A percentile compares a stretch with the other conserved stretches of the same genome.
Conservation (phyloP, 2,888 invertebrate species). For the Chrysolina oricalcia region DNA sequence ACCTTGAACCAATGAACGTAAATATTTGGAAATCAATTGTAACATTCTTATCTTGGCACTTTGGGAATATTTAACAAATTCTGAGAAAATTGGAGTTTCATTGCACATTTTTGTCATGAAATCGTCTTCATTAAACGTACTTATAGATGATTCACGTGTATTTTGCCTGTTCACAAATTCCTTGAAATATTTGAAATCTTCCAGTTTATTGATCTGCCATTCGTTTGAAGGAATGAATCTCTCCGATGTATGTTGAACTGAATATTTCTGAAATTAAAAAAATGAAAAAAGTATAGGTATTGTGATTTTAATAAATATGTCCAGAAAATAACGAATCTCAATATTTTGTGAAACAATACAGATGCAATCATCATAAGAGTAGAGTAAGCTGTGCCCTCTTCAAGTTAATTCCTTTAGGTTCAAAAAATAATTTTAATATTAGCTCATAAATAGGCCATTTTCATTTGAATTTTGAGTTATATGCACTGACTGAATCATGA, state of each 20-base stretch:
- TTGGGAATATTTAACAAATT: constrained; percentile 59
- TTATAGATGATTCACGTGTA: constrained; percentile 46
- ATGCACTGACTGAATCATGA: no score
- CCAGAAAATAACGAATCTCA: no score
- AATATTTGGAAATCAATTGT: constrained; percentile 58
- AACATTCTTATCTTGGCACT: constrained; percentile 61
- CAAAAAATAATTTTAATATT: no score
- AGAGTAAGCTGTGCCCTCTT: no score
- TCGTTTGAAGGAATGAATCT: constrained; percentile 72
- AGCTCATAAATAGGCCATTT: no score
- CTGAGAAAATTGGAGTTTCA: constrained; percentile 60
- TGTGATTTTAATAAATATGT: no score
- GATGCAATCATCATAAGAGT: no score
- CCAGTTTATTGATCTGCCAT: constrained; percentile 82
- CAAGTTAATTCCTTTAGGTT: no score
- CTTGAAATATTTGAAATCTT: constrained; percentile 79
- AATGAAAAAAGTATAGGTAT: not conserved
- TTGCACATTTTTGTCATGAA: constrained; percentile 53
- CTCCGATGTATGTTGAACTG: constrained; percentile 2
- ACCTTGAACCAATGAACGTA: constrained; percentile 55
- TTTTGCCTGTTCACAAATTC: constrained; percentile 57
- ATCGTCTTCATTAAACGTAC: constrained; percentile 48
- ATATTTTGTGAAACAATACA: no score
- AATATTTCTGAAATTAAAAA: constrained; percentile 1
- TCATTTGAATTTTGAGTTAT: no score